Percentiles rank a stretch among this genome's conserved stretches.
Conservation (phyloP, 2,797 vertebrate species). For the Neopelma chrysocephalum region DNA sequence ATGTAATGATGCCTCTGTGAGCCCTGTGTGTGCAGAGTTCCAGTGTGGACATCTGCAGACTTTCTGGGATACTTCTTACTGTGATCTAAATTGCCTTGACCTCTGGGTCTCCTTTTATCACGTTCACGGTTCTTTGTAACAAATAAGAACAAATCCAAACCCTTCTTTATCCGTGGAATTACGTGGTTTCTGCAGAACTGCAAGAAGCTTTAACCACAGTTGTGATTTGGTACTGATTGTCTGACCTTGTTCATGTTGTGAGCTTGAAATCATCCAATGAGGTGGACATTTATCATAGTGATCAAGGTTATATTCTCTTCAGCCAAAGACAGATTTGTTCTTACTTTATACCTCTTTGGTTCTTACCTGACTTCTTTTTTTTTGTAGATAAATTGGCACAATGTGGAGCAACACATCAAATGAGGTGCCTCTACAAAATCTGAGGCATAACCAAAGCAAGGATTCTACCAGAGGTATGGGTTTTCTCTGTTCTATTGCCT, state of each 20-base stretch:
- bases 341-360: neutral
- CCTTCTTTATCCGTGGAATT: neutral
- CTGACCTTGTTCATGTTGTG: neutral
- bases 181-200: neutral
- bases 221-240: neutral
- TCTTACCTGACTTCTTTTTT: neutral
- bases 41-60: neutral
- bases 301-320: neutral
- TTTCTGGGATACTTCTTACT: neutral
- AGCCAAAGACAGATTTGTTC: neutral
- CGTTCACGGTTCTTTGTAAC: neutral
- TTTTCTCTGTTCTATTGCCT: neutral
- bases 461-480: slow-evolving; percentile 81
- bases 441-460: slow-evolving; percentile 70
- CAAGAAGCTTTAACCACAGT: neutral
- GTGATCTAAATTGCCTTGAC: fast-evolving
- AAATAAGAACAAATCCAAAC: neutral
- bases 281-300: neutral
- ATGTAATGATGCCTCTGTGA: neutral
- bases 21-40: neutral
- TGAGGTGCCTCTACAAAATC: slow-evolving; percentile 78
- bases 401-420: slow-evolving; percentile 86
- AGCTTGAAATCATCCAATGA: neutral
- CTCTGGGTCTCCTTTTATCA: neutral
- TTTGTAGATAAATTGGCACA: slow-evolving; percentile 79